Conservation (phyloP, 2,113 vertebrate species). For the Sprattus sprattus region DNA sequence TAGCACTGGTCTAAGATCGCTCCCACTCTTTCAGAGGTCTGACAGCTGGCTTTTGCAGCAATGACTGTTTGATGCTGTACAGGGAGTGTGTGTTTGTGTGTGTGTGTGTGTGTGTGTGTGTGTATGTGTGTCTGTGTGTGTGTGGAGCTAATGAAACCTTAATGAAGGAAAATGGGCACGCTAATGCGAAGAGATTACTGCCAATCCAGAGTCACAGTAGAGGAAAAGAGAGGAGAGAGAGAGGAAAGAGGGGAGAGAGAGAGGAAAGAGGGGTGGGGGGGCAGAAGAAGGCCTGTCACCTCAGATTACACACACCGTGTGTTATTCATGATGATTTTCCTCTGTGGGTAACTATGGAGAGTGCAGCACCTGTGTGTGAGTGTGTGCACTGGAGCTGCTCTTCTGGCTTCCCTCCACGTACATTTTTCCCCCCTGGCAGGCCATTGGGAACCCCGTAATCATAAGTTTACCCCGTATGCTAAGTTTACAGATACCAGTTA, state of each 20-base stretch:
- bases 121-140: neutral
- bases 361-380: neutral
- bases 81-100: neutral
- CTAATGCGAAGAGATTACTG: neutral
- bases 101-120: neutral
- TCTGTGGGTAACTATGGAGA: neutral
- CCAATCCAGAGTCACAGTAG: slow-evolving; percentile 9
- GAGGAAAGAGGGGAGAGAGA: neutral
- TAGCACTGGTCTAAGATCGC: neutral
- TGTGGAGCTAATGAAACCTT: slow-evolving; percentile 10
- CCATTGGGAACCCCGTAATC: neutral
- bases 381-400: neutral
- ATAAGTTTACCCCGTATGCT: no score
- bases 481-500: neutral
- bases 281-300: neutral
- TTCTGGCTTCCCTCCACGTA: neutral
- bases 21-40: neutral
- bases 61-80: neutral
- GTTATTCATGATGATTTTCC: neutral
- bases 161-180: slow-evolving; percentile 1
- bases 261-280: neutral
- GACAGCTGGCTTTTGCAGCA: neutral
- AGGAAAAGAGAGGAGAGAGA: neutral
- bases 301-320: slow-evolving; percentile 3
- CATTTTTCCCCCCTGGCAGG: neutral